Base-by-base conservation (phyloP, 2,113 vertebrate species). In the Nannospalax galili region DNA sequence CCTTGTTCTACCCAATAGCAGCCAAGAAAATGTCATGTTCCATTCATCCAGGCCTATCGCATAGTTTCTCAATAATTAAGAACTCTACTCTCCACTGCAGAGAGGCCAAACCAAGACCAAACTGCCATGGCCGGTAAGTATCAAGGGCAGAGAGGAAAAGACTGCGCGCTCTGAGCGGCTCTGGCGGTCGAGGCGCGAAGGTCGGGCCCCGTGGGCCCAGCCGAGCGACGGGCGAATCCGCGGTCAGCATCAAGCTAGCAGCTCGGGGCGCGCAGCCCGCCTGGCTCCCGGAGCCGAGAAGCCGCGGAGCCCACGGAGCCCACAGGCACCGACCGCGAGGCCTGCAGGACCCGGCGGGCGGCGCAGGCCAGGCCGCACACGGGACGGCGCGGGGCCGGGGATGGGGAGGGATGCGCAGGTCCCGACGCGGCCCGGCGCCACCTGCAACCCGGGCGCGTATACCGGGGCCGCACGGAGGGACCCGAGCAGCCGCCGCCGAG, bases 201-300 rank as follows among this genome's bases (percentile, higher is more conserved):
- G 42, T 74, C 93, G 22, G 89, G 48, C 65, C 42, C 78, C 32
- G 4, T 26, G 12, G 73, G 56, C 91, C 84, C 84, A 45, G 69
- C 20, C 2, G 79, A 94, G 97, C 98, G 98, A 98, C 98, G 95
- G 97, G 96, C 97, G 87, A 75, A 95, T 80, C 85, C 91, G 93
- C 96, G 97, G 97, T 97, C 92, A 94, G 72, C 14, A 93, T 65
- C 91, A 75, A 97, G 97, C 95, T 97, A 98, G 97, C n/a, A 88
- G 70, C 85, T 92, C 17, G 75, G 7, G 22, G 84, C 80, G 7
- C 40, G 35, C 6, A 69, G 80, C 80, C 80, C n/a, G 45, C 15
- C 65, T 3, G 65, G 65, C 26, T 30, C 30, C 67, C 48, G 6
- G 70, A 26, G 58, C n/a, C 11, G 65, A n/a, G 48, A 52, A 52